Percentiles rank a stretch among this genome's conserved stretches.
phyloP scores from a whole-genome alignment of 2,888 invertebrate genomes.

The Deladenus siricidicola region DNA sequence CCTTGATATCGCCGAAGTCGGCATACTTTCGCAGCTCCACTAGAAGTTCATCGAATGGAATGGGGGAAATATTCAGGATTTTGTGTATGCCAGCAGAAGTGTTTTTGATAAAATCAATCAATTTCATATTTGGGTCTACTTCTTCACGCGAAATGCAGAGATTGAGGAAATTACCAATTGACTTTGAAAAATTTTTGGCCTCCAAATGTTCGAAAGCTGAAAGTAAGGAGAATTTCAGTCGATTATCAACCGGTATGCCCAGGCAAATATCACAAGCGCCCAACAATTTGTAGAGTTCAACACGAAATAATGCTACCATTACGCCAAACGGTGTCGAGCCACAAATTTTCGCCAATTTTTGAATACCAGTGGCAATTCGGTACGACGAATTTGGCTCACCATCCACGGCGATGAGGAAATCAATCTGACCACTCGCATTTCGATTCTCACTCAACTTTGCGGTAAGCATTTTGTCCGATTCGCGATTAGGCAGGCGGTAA shows the following conservation, averaged over 20 bases:
- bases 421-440: not conserved
- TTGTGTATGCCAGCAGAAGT: not conserved
- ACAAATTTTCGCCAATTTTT: not conserved
- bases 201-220: too few species aligned
- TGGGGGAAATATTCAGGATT: slow-evolving; percentile 6
- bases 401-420: not conserved
- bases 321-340: not conserved
- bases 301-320: not conserved
- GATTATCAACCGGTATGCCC: not conserved
- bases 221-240: too few species aligned
- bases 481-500: not conserved
- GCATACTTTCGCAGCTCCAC: slow-evolving; percentile 5
- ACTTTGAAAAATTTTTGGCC: slow-evolving; percentile 4
- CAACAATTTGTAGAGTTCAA: slow-evolving; percentile 1
- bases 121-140: not conserved
- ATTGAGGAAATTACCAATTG: slow-evolving; percentile 21
- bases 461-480: not conserved
- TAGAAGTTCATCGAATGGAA: slow-evolving; percentile 19
- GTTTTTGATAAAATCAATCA: not conserved
- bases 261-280: not conserved
- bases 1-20: not conserved
- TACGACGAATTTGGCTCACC: too few species aligned
- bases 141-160: not conserved
- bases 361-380: too few species aligned
- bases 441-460: not conserved